Evolutionary conservation across 1,140 invertebrate genomes (phyloP).

Genomic region (Drosophila grimshawi): DNA sequence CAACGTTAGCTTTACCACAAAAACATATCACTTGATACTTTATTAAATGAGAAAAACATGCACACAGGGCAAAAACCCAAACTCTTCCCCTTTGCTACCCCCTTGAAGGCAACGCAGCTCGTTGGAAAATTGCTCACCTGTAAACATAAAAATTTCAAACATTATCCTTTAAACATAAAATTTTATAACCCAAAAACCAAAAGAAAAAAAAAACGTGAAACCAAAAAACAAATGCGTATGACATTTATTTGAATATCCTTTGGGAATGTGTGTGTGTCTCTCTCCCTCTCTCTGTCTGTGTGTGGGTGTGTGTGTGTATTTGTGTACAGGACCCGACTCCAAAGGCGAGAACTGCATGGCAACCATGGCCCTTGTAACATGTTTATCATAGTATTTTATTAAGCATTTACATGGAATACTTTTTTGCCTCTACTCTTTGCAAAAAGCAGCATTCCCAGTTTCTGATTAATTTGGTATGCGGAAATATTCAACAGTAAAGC

Average conservation of each 20-base stretch:
- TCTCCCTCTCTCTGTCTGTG: too few relatives aligned
- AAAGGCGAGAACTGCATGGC: slow-evolving; percentile 31
- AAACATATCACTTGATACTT: slow-evolving; percentile 82
- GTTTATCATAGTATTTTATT: slow-evolving; percentile 82
- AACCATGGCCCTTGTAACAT: slow-evolving; percentile 56
- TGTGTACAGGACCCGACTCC: slow-evolving; percentile 9
- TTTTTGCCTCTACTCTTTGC: slow-evolving; percentile 32
- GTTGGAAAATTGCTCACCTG: slow-evolving; percentile 79
- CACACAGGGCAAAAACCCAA: slow-evolving; percentile 20
- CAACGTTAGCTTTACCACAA: slow-evolving; percentile 60
- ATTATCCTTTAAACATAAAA: slow-evolving; percentile 83
- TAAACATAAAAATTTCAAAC: slow-evolving; percentile 82
- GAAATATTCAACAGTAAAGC: background rate
- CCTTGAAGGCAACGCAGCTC: slow-evolving; percentile 28
- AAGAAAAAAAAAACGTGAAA: slow-evolving; percentile 46
- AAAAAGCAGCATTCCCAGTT: background rate
- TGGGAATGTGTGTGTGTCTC: slow-evolving; percentile 45
- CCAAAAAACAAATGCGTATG: slow-evolving; percentile 80
- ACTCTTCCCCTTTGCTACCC: background rate
- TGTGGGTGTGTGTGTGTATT: background rate
- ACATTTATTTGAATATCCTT: slow-evolving; percentile 83
- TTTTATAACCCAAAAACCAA: slow-evolving; percentile 64
- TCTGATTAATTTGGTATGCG: background rate
- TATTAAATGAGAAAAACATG: slow-evolving; percentile 81
- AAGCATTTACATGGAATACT: slow-evolving; percentile 49